Percentiles rank a stretch among this genome's conserved stretches.
These are phyloP conservation scores for Dryobates pubescens DNA, from an alignment of 2,797 vertebrate species.

Conservation along the genomic window DNA sequence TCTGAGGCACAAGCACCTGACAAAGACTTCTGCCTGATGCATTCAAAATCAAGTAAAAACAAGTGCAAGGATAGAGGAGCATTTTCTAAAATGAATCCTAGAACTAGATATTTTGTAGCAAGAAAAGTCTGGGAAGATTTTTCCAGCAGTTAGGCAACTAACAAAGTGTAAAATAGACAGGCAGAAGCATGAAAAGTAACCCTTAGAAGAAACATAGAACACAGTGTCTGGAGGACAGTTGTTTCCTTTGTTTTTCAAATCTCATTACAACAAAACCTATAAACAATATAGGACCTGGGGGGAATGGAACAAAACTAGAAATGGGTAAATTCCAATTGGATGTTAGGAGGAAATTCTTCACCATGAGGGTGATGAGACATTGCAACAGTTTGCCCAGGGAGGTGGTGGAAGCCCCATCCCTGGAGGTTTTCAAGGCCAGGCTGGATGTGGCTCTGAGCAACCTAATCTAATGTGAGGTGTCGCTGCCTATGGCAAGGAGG, in stretches of 20 bases:
- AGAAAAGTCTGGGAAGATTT: background rate
- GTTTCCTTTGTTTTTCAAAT: background rate
- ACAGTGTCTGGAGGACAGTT: background rate
- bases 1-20: fast-evolving
- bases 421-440: no score
- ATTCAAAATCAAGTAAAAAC: background rate
- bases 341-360: no score
- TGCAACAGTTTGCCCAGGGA: no score
- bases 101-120: background rate
- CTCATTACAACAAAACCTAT: background rate
- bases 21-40: background rate
- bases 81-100: background rate
- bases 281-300: background rate
- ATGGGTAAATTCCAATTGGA: no score
- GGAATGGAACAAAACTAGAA: no score
- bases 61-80: background rate
- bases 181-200: background rate
- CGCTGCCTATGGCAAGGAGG: no score
- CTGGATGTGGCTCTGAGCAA: no score
- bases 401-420: no score
- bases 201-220: background rate
- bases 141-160: background rate
- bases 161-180: background rate
- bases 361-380: no score
- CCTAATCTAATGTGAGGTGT: no score